These are phyloP conservation scores for Panagrolaimus sp. DNA, from an alignment of 1,140 invertebrate species.

Conservation along the genomic window DNA sequence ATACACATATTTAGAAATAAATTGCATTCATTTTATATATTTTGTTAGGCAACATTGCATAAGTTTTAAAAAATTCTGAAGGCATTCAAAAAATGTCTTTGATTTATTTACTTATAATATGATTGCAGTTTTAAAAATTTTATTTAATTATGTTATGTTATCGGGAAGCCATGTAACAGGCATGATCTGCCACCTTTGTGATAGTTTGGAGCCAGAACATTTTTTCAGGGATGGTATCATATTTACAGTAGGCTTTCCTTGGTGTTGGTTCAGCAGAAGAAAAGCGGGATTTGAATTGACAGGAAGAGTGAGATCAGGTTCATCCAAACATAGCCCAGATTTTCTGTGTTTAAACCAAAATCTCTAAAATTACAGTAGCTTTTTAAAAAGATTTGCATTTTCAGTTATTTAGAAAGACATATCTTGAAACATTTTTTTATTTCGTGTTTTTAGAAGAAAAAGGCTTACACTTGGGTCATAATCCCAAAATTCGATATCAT, in stretches of 20 bases:
- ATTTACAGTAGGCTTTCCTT: slow-evolving; percentile 1
- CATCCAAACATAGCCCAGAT: slow-evolving; percentile 45
- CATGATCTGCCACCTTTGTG: slow-evolving; percentile 32
- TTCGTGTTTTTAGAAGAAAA: not conserved
- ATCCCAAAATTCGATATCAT: slow-evolving; percentile 35
- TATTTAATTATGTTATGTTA: not conserved
- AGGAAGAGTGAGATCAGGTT: slow-evolving; percentile 29
- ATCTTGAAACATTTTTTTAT: not conserved
- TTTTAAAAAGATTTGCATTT: not conserved
- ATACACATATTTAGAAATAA: no score
- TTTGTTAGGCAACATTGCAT: no score
- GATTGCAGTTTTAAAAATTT: no score
- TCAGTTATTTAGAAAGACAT: slow-evolving; percentile 9
- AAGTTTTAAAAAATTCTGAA: no score
- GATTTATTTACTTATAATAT: no score
- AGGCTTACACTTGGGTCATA: slow-evolving; percentile 36
- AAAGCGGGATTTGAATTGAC: not conserved
- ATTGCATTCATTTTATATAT: no score
- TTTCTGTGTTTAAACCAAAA: slow-evolving; percentile 27
- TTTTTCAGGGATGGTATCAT: slow-evolving; percentile 34
- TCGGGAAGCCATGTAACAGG: slow-evolving; percentile 34
- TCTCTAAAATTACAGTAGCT: slow-evolving; percentile 28
- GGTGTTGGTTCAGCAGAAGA: slow-evolving; percentile 7
- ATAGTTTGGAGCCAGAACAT: slow-evolving; percentile 31
- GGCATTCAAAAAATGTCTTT: no score